Conservation (phyloP, 1,140 invertebrate species). For the Drosophila pandora region DNA sequence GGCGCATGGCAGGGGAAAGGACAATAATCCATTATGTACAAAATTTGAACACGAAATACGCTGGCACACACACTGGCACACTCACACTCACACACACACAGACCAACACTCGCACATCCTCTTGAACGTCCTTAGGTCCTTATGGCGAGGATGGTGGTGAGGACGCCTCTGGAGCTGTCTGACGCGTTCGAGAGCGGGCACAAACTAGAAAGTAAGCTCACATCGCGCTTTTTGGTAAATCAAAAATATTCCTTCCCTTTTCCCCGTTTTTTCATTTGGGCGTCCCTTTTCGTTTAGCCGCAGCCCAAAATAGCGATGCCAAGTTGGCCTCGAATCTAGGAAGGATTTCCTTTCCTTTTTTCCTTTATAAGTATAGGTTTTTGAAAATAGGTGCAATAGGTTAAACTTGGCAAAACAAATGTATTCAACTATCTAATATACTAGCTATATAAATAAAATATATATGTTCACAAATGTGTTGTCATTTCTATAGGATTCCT, state of each 20-base stretch:
- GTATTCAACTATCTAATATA: too few species aligned
- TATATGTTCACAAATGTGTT: neutral
- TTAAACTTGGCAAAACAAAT: too few species aligned
- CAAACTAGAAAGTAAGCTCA: conserved; percentile 57
- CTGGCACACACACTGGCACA: conserved; percentile 34
- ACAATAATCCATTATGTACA: conserved; percentile 83
- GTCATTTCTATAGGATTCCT: too few species aligned
- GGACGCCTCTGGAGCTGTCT: conserved; percentile 53
- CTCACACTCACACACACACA: conserved; percentile 22
- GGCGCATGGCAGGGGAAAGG: conserved; percentile 68
- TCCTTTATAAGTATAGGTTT: too few species aligned
- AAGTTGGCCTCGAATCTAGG: neutral
- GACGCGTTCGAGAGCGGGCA: conserved; percentile 55
- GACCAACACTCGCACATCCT: conserved; percentile 19
- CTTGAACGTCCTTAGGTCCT: neutral
- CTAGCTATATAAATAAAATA: too few species aligned
- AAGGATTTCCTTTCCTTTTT: neutral
- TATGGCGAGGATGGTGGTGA: conserved; percentile 22
- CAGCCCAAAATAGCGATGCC: neutral
- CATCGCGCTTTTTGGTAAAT: conserved; percentile 54
- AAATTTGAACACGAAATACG: conserved; percentile 77
- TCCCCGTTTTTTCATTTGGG: conserved; percentile 25
- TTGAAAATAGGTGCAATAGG: too few species aligned
- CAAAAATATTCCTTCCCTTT: conserved; percentile 52
- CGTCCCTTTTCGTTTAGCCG: conserved; percentile 21